Evolutionary conservation across 1,140 invertebrate species (phyloP).

Genomic region (Heliconius hermathena): DNA sequence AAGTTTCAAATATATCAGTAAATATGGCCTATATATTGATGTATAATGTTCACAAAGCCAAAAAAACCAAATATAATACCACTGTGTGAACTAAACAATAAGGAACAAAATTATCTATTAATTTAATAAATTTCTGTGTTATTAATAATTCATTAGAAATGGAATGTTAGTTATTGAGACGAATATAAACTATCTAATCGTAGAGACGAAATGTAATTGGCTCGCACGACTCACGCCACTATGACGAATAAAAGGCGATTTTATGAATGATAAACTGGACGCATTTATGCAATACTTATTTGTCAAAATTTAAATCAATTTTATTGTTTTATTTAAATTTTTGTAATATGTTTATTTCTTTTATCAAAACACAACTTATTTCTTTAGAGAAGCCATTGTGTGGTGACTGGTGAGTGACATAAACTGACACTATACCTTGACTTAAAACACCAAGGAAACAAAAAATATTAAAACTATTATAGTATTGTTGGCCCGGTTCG

Average conservation of each 20-base stretch:
- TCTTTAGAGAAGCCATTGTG: too few relatives aligned
- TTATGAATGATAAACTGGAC: conserved; percentile 40
- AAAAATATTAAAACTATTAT: too few relatives aligned
- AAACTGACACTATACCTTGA: too few relatives aligned
- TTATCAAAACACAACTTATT: too few relatives aligned
- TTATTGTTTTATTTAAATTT: background rate
- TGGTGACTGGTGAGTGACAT: too few relatives aligned
- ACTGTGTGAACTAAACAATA: background rate
- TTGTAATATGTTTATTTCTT: too few relatives aligned
- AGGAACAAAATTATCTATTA: background rate
- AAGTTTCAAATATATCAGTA: too few relatives aligned
- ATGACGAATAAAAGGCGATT: conserved; percentile 58
- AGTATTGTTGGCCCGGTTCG: too few relatives aligned
- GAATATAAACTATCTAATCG: conserved; percentile 61
- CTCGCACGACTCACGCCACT: conserved; percentile 68
- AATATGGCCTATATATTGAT: background rate
- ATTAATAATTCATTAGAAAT: background rate
- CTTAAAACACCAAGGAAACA: too few relatives aligned
- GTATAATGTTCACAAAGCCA: background rate
- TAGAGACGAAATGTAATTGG: conserved; percentile 59
- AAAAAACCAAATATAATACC: background rate
- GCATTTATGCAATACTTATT: background rate
- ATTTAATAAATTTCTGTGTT: background rate
- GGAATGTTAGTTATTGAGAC: conserved; percentile 19
- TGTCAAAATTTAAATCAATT: background rate